Conservation (phyloP, 2,797 vertebrate species). For the Megalops cyprinoides region DNA sequence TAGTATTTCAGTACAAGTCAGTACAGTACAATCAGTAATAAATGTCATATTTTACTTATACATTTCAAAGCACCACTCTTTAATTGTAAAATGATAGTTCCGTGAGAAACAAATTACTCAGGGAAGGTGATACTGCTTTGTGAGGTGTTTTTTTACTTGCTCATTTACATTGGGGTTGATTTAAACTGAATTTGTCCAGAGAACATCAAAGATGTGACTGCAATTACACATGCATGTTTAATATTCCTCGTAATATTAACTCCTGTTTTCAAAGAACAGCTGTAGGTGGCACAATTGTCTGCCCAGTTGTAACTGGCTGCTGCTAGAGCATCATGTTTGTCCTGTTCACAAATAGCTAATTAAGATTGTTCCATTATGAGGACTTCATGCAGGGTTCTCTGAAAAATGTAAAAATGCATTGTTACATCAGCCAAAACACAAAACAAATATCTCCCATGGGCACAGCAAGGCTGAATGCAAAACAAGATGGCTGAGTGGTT, state of each 20-base stretch:
- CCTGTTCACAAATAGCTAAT: neutral
- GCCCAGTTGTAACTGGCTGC: neutral
- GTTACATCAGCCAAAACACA: neutral
- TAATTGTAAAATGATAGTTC: too few relatives aligned
- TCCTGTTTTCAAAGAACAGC: neutral
- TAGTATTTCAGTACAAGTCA: neutral
- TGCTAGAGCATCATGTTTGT: neutral
- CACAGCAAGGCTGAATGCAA: slow-evolving; percentile 46
- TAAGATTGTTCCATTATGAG: neutral
- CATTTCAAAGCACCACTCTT: neutral
- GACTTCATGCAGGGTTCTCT: neutral
- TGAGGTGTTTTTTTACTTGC: neutral
- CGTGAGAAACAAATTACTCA: too few relatives aligned
- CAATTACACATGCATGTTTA: neutral
- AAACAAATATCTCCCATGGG: slow-evolving; percentile 42
- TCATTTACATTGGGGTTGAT: too few relatives aligned
- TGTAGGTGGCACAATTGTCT: too few relatives aligned
- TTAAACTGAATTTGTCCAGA: too few relatives aligned
- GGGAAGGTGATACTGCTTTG: too few relatives aligned
- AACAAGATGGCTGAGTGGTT: slow-evolving; percentile 61
- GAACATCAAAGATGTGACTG: neutral
- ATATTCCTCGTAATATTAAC: too few relatives aligned
- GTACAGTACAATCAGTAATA: neutral
- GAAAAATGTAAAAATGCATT: neutral
- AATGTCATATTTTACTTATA: neutral